These are phyloP conservation scores for Notechis scutatus DNA, from an alignment of 2,113 vertebrate genomes.

Conservation along the genomic window DNA sequence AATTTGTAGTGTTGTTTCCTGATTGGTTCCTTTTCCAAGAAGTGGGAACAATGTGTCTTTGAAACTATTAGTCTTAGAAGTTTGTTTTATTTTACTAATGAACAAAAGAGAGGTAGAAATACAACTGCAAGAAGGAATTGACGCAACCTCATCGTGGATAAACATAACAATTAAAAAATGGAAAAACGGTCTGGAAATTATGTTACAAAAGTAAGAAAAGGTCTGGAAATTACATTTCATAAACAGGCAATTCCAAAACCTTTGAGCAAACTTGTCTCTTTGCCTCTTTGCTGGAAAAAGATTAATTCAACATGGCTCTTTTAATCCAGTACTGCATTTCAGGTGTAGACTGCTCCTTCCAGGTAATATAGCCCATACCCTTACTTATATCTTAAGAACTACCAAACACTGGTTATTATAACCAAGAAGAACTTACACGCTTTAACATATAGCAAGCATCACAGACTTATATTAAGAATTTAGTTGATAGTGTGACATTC, in stretches of 20 bases:
- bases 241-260: neutral
- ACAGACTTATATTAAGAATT: neutral
- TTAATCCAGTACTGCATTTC: neutral
- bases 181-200: neutral
- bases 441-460: neutral
- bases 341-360: neutral
- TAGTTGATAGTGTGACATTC: neutral
- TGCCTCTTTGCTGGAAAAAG: neutral
- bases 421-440: neutral
- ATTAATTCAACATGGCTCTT: neutral
- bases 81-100: neutral
- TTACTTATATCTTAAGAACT: neutral
- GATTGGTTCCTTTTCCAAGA: neutral
- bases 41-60: neutral
- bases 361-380: neutral
- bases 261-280: neutral
- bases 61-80: neutral
- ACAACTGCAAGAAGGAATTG: neutral
- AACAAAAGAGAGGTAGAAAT: neutral
- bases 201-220: neutral
- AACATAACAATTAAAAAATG: neutral
- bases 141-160: neutral
- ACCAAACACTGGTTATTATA: neutral
- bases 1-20: neutral
- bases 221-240: neutral